Base-by-base conservation (phyloP, 2,888 invertebrate genomes). In the Alsophila aescularia region DNA sequence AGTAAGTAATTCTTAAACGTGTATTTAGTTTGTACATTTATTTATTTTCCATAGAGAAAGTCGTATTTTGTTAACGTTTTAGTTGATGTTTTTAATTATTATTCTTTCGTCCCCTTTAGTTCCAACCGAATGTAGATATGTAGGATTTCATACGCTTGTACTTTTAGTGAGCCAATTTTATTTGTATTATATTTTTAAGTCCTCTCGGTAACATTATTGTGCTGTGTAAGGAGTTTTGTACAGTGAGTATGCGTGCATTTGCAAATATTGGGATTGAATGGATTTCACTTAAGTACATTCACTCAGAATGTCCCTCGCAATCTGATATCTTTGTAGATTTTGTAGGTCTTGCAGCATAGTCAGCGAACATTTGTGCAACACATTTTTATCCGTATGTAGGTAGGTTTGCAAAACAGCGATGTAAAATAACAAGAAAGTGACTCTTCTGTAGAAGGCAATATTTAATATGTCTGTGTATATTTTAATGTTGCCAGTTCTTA, bases 41-140 rank as follows among this genome's bases (percentile, higher is more conserved):
- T 89, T 85, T 87, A 88, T 90, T 90, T 90, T 90, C 88, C 83
- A 90, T 90, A 90, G 90, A 90, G 87, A 90, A 90, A 86, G 87
- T 87, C 78, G 90, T 91, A 91, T 90, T 91, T 90, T 91, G 90
- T 91, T 91, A 90, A 91, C 89, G 90, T 90, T 91, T 87, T 91
- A 91, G 90, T 90, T 90, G 90, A 90, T 90, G 86, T 88, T 90
- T 87, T 78, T 62, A 62, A 64, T 79, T 78, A 72, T 75, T 83
- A 85, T 85, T 84, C 78, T 87, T 83, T 85, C 81, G 79, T 76
- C 79, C 82, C 87, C 76, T 72, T 69, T 87, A 88, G 89, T 85
- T 87, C 87, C 87, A 87, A 84, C 87, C 80, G 85, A 84, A 77
- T 82, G 88, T 90, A 90, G 90, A 82, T 83, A 76, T 79, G 77